Percentiles rank a stretch among this genome's conserved stretches.
Conservation (phyloP, 2,888 invertebrate species). For the Nomada ferruginata region DNA sequence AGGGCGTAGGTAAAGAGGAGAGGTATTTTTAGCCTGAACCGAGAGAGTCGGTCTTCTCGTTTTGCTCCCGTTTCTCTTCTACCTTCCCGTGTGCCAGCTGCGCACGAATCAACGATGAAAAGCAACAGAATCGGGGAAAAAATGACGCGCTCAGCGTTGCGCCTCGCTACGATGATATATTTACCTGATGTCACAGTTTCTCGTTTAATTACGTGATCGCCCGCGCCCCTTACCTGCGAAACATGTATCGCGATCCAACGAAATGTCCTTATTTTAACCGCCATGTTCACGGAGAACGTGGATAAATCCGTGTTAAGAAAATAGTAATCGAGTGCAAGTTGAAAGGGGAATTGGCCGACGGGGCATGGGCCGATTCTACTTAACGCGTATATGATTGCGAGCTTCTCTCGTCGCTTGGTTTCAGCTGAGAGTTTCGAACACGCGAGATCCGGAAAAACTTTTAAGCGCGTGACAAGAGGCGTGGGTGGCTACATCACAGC, state of each 20-base stretch:
- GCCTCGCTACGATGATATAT: conserved; percentile 22
- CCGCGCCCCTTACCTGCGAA: background rate
- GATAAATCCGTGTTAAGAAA: background rate
- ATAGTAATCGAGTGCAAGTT: no score
- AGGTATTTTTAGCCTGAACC: conserved; percentile 70
- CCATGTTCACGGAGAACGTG: no score
- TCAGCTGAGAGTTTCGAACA: background rate
- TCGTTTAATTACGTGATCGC: background rate
- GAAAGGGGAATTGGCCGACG: background rate
- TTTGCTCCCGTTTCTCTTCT: conserved; percentile 68
- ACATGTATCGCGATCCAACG: background rate
- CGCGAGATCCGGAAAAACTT: conserved; percentile 43
- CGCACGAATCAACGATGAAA: conserved; percentile 60
- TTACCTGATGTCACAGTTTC: background rate
- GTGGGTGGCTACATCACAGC: conserved; percentile 18
- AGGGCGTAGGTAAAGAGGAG: conserved; percentile 64
- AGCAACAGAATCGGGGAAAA: conserved; percentile 57
- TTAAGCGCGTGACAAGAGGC: conserved; percentile 32
- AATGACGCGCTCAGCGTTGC: conserved; percentile 37
- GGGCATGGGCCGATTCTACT: background rate
- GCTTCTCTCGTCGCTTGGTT: no score
- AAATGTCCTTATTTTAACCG: background rate
- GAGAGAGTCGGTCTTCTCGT: conserved; percentile 56
- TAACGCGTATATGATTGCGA: background rate
- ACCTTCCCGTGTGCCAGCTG: conserved; percentile 55